Evolutionary conservation across 1,140 invertebrate genomes (phyloP).

Genomic region (Druon quercuslanigerum): DNA sequence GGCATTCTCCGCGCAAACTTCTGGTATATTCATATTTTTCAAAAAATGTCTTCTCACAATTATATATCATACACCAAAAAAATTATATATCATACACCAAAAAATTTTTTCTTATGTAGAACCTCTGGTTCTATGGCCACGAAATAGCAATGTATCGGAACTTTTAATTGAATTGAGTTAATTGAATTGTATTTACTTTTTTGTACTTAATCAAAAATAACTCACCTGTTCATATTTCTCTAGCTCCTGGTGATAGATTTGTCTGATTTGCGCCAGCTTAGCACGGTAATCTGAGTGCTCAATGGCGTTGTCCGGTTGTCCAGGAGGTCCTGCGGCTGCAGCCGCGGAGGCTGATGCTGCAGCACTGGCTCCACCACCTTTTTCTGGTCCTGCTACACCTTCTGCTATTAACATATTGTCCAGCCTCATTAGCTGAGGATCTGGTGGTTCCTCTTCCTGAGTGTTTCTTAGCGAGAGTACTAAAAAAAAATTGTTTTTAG

Average conservation of each 20-base stretch:
- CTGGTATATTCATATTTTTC: too few species aligned
- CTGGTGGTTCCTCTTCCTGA: constrained; percentile 98
- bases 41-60: too few species aligned
- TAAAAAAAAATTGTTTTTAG: constrained; percentile 73
- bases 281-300: constrained; percentile 99
- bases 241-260: constrained; percentile 99
- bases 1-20: too few species aligned
- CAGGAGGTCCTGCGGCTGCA: constrained; percentile 83
- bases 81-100: not conserved
- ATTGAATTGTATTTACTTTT: too few species aligned
- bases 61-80: too few species aligned
- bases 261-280: constrained; percentile 98
- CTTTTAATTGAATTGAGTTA: not conserved
- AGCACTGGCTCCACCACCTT: constrained; percentile 93
- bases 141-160: not conserved
- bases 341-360: constrained; percentile 94
- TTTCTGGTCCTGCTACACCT: constrained; percentile 98
- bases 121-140: constrained; percentile 15
- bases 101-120: constrained; percentile 7
- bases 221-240: constrained; percentile 98
- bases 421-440: constrained; percentile 98
- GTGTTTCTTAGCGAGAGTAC: constrained; percentile 96
- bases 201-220: too few species aligned
- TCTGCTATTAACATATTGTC: constrained; percentile 99
- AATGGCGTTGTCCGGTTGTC: constrained; percentile 94